A percentile compares a stretch with the other conserved stretches of the same genome.
Conservation (phyloP, 2,797 vertebrate species). For the Mustela erminea region DNA sequence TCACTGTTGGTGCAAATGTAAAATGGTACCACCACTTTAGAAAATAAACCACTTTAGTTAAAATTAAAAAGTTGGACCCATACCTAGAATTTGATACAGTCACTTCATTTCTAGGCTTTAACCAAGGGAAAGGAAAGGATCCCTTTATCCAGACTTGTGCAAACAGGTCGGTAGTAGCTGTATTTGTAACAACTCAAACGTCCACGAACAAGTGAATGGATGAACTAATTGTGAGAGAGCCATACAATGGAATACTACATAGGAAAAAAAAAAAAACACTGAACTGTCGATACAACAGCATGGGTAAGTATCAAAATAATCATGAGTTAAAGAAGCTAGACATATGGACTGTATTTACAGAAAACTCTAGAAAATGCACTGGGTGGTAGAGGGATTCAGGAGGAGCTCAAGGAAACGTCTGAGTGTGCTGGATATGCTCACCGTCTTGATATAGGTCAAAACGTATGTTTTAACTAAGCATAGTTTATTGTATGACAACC, state of each 20-base stretch:
- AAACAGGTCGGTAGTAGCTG: not conserved
- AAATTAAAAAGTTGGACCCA: not conserved
- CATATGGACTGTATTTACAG: not conserved
- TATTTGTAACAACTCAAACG: not conserved
- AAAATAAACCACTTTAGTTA: not conserved
- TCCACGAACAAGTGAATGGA: not conserved
- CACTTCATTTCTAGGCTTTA: not conserved
- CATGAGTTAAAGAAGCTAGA: not conserved
- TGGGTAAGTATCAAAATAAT: not conserved
- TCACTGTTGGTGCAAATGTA: not conserved
- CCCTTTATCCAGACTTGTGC: not conserved
- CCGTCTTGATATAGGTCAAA: not conserved
- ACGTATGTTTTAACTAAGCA: not conserved
- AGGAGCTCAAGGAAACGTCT: not conserved
- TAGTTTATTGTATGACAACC: not conserved
- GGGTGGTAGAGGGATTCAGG: not conserved
- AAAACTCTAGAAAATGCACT: not conserved
- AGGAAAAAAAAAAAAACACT: not conserved
- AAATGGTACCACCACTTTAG: not conserved
- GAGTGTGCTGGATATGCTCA: not conserved
- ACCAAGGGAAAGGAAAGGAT: not conserved
- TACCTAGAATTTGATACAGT: not conserved
- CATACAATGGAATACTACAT: not conserved
- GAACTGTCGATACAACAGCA: not conserved
- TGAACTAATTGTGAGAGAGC: not conserved